These are phyloP conservation scores for Callaeas wilsoni DNA, from an alignment of 2,113 vertebrate species.

Conservation along the genomic window DNA sequence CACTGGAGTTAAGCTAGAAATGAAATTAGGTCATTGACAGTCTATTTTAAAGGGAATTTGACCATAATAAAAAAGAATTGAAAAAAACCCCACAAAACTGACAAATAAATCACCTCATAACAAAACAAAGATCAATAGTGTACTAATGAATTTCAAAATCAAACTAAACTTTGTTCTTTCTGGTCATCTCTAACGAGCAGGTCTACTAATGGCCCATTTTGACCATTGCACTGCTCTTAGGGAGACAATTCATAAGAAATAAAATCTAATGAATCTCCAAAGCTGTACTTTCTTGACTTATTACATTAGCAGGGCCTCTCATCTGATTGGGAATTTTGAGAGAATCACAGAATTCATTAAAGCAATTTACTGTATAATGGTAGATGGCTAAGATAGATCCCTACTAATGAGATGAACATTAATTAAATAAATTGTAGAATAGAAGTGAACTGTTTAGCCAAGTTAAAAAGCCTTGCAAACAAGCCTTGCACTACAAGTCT, in stretches of 20 bases:
- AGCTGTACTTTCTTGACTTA: conserved; percentile 52
- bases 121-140: background rate
- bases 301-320: conserved; percentile 42
- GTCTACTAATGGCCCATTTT: background rate
- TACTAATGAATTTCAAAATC: background rate
- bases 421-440: conserved; percentile 59
- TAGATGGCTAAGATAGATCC: conserved; percentile 59
- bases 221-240: background rate
- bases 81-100: no score
- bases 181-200: background rate
- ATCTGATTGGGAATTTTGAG: conserved; percentile 59
- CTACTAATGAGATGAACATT: conserved; percentile 63
- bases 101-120: background rate
- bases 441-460: conserved; percentile 42
- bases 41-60: background rate
- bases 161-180: background rate
- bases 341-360: conserved; percentile 67
- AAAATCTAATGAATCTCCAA: conserved; percentile 53
- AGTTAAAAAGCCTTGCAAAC: conserved; percentile 39
- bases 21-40: background rate
- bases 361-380: conserved; percentile 62
- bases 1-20: background rate
- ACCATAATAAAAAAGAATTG: background rate
- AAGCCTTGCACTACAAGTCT: background rate
- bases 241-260: conserved; percentile 31